Evolutionary conservation across 2,797 vertebrate species (phyloP), one percentile per base, ranked within the genome.

Genomic region (Hyperoplus immaculatus): DNA sequence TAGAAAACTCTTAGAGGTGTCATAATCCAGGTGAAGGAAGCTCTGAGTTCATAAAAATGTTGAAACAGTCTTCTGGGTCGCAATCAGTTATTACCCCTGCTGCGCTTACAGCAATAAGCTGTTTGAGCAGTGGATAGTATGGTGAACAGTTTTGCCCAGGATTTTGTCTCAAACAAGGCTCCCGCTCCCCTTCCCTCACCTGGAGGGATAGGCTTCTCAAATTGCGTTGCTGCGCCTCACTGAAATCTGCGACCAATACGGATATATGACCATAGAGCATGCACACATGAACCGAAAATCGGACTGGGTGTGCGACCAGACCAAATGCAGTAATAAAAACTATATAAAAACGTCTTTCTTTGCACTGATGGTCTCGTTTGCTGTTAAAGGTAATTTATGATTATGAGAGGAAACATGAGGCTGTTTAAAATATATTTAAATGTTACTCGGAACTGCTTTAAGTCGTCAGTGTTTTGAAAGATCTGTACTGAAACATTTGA

Each of bases 401-500:
- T 29, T 29, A 29, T 29, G 29, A 29, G 29, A 29, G 29, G 3
- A 29, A 29, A 29, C 29, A 29, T 29, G 29, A 29, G 29, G 29
- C 29, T 29, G 29, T 29, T 29, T 29, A 29, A 29, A 29, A 29
- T 2, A 29, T 29, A 29, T 29, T 29, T 29, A 29, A 29, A 29
- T 29, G 29, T 29, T 29, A 29, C 7, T n/a, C 1, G 51, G 43
- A 15, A 6, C 59, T 70, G 74, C 5, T 71, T 74, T 59, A 60
- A 50, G 56, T 9, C 6, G 11, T n/a, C 16, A 10, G 0, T 74
- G 9, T 70, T 59, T 78, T 68, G 45, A 51, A 56, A 29, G 29
- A 43, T 16, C 41, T 72, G 13, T 65, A 7, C 3, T 49, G 5
- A 61, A 73, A 45, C 29, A 7, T 65, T 66, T 64, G 59, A 61